Evolutionary conservation across 2,888 invertebrate species (phyloP).

Genomic region (Norana najaformis): DNA sequence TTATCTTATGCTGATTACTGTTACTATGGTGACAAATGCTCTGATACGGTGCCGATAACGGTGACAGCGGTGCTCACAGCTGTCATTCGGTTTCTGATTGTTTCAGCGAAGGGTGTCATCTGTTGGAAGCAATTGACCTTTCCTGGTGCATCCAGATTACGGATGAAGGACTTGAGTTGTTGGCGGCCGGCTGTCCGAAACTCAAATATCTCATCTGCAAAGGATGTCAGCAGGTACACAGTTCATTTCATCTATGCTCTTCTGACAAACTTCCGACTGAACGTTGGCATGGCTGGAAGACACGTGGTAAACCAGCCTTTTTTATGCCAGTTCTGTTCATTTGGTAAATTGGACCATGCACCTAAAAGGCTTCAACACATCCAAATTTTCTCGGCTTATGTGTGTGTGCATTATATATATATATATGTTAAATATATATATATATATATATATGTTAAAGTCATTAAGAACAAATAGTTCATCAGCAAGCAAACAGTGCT

Average conservation of each 20-base stretch:
- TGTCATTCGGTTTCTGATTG: neutral
- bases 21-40: neutral
- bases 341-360: no score
- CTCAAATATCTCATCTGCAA: slow-evolving; percentile 67
- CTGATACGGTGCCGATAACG: neutral
- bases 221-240: slow-evolving; percentile 64
- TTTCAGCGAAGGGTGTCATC: slow-evolving; percentile 78
- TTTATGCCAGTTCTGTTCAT: neutral
- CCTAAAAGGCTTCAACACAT: neutral
- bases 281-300: neutral
- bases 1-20: no score
- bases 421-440: no score
- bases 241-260: neutral
- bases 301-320: neutral
- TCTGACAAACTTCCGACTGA: neutral
- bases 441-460: no score
- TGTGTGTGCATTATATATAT: no score
- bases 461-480: no score
- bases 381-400: neutral
- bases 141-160: slow-evolving; percentile 96
- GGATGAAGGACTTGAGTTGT: slow-evolving; percentile 81
- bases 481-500: no score
- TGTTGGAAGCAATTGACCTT: slow-evolving; percentile 87
- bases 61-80: neutral
- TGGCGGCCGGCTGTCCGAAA: slow-evolving; percentile 85